phyloP scores from a whole-genome alignment of 2,113 vertebrate species.

The Periophthalmodon schlosseri region DNA sequence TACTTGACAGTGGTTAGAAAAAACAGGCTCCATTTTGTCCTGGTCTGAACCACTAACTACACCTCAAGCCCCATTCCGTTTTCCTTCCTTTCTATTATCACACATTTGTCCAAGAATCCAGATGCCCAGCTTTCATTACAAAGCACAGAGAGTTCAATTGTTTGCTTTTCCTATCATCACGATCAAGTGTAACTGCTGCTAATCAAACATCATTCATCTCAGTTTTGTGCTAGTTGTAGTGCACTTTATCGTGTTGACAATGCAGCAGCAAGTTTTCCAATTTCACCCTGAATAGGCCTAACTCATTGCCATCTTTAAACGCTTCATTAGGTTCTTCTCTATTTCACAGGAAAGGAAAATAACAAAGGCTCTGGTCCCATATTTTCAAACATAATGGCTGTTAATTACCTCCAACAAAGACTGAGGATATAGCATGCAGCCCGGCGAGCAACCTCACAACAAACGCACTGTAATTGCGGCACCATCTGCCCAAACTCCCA shows the following conservation, averaged over 20 bases:
- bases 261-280: conserved; percentile 19
- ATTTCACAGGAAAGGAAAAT: conserved; percentile 18
- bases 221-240: conserved; percentile 1
- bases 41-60: neutral
- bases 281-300: neutral
- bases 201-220: conserved; percentile 27
- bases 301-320: conserved; percentile 30
- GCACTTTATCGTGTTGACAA: conserved; percentile 18
- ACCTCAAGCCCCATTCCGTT: neutral
- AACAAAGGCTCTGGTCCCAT: conserved; percentile 2
- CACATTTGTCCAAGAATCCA: neutral
- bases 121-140: neutral
- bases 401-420: conserved; percentile 49
- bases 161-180: conserved; percentile 24
- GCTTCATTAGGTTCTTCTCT: conserved; percentile 43
- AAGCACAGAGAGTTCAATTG: neutral
- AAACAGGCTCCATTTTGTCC: no score
- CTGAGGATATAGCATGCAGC: conserved; percentile 19
- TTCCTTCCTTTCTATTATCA: neutral
- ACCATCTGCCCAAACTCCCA: conserved; percentile 31
- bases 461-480: conserved; percentile 25
- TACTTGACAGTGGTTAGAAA: neutral
- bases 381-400: conserved; percentile 9
- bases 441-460: conserved; percentile 20
- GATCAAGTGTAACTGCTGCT: conserved; percentile 23